Conservation (phyloP, 2,797 vertebrate genomes). For the Coluber constrictor region DNA sequence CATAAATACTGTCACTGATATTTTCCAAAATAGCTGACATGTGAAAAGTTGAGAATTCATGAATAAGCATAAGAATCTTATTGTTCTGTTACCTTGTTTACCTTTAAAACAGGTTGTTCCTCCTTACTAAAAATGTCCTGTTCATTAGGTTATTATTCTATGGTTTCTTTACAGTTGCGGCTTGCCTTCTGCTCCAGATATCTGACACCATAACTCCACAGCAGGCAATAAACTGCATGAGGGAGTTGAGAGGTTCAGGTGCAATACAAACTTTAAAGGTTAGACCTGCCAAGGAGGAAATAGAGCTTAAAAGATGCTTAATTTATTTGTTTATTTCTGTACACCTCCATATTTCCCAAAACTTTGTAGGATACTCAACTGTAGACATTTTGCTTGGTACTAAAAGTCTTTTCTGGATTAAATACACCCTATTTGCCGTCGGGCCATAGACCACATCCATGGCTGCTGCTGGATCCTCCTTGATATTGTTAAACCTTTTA, state of each 20-base stretch:
- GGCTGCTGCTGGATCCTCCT: too few relatives aligned
- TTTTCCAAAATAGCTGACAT: neutral
- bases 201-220: conserved; percentile 75
- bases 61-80: neutral
- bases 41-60: neutral
- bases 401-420: neutral
- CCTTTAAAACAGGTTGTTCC: neutral
- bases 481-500: neutral
- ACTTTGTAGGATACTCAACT: neutral
- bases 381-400: neutral
- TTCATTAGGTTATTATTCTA: neutral
- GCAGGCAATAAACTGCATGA: conserved; percentile 82
- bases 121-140: neutral
- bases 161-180: conserved; percentile 76
- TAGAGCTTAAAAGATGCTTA: fast-evolving
- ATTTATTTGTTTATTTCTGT: neutral
- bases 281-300: fast-evolving
- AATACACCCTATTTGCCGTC: neutral
- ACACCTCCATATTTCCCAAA: neutral
- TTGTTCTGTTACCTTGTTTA: neutral
- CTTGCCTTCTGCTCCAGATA: conserved; percentile 84
- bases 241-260: conserved; percentile 79
- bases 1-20: neutral
- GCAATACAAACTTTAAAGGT: conserved; percentile 93
- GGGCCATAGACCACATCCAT: neutral